A percentile compares a stretch with the other conserved stretches of the same genome.
phyloP scores from a whole-genome alignment of 2,888 invertebrate genomes.

The Dryobotodes eremita region DNA sequence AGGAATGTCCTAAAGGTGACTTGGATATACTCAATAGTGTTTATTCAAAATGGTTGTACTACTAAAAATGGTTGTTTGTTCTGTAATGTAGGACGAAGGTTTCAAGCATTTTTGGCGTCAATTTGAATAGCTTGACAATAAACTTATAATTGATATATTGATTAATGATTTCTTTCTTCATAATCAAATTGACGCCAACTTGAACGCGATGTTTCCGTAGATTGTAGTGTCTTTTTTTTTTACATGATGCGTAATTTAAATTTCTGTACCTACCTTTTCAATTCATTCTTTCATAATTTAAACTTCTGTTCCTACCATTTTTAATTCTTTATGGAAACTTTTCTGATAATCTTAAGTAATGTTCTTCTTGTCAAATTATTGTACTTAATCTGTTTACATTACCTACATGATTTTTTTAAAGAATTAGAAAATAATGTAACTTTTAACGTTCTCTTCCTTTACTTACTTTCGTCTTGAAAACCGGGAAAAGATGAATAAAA shows the following conservation, averaged over 20 bases:
- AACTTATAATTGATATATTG: neutral
- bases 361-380: neutral
- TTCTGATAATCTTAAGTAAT: neutral
- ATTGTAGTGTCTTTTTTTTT: neutral
- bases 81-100: neutral
- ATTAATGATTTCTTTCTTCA: neutral
- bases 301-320: too few species aligned
- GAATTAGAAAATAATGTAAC: neutral
- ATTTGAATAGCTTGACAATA: neutral
- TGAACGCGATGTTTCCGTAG: neutral
- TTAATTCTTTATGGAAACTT: neutral
- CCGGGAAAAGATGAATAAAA: too few species aligned
- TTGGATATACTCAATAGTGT: constrained; percentile 40
- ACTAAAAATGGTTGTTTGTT: neutral
- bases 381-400: neutral
- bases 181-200: neutral
- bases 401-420: neutral
- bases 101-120: neutral
- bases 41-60: neutral
- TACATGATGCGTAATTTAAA: neutral
- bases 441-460: constrained; percentile 6
- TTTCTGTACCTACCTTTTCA: neutral
- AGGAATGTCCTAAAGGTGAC: constrained; percentile 79
- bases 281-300: neutral
- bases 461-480: neutral